Percentiles rank a stretch among this genome's conserved stretches.
phyloP scores from a whole-genome alignment of 2,888 invertebrate species.

The Chalcis sispes region DNA sequence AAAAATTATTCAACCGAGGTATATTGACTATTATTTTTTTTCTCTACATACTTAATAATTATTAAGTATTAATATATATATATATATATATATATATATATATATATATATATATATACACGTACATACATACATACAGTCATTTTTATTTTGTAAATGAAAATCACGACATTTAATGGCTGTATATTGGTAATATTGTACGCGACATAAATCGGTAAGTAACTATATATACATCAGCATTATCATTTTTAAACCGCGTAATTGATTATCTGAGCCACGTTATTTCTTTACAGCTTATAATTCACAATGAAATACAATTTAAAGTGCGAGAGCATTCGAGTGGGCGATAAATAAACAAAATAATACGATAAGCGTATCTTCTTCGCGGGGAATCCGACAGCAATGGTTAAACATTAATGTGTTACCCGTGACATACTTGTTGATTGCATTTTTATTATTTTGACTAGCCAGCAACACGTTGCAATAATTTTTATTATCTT shows the following conservation, averaged over 20 bases:
- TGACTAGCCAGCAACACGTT: background rate
- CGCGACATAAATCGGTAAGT: background rate
- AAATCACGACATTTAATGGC: no score
- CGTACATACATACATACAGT: no score
- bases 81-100: no score
- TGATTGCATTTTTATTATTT: constrained; percentile 47
- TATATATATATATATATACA: no score
- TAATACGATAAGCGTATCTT: constrained; percentile 53
- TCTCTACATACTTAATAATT: no score
- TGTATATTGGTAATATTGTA: background rate
- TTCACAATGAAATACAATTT: constrained; percentile 25
- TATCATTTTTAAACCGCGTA: constrained; percentile 3
- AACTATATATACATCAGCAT: background rate
- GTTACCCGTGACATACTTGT: constrained; percentile 1
- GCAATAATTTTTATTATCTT: constrained; percentile 21
- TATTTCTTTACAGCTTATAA: constrained; percentile 19
- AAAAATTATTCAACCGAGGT: no score
- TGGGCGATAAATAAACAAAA: constrained; percentile 53
- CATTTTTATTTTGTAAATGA: no score
- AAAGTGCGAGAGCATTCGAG: constrained; percentile 2
- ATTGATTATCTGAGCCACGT: constrained; percentile 1
- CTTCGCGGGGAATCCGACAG: constrained; percentile 56
- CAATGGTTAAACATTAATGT: background rate
- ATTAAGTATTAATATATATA: no score
- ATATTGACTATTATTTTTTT: no score